These are phyloP conservation scores for Enteromius treurensis DNA, from an alignment of 2,797 vertebrate species.

Conservation along the genomic window DNA sequence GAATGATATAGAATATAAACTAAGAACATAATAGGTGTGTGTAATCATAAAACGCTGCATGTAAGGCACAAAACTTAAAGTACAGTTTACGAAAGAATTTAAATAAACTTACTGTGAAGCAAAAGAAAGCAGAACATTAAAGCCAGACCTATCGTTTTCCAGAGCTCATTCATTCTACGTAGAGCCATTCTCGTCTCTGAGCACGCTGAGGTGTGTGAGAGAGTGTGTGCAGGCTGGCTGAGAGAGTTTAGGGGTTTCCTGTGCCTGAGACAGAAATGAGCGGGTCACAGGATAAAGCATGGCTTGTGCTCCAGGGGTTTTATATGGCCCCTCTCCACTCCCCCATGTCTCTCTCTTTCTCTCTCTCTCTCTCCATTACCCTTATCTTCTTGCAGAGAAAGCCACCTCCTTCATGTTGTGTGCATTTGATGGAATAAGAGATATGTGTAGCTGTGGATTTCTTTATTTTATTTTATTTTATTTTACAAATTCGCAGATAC, in stretches of 20 bases:
- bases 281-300: conserved; percentile 76
- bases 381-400: conserved; percentile 61
- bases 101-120: conserved; percentile 75
- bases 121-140: conserved; percentile 70
- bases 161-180: conserved; percentile 77
- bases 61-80: not conserved
- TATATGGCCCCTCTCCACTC: conserved; percentile 68
- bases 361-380: conserved; percentile 65
- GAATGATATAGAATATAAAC: not conserved
- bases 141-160: conserved; percentile 65
- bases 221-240: conserved; percentile 55
- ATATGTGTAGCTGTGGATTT: not conserved
- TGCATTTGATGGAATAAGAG: not conserved
- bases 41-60: not conserved
- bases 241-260: conserved; percentile 69
- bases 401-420: conserved; percentile 41
- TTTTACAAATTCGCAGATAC: not conserved
- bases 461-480: not conserved
- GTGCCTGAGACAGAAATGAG: conserved; percentile 67
- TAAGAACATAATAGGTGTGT: not conserved
- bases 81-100: not conserved
- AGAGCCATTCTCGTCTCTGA: conserved; percentile 72
- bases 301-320: conserved; percentile 75
- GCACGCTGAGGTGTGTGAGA: conserved; percentile 45
- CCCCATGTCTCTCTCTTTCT: conserved; percentile 46